Evolutionary conservation across 2,888 invertebrate genomes (phyloP), one percentile per base, ranked within the genome.

Genomic region (Pyralis farinalis): DNA sequence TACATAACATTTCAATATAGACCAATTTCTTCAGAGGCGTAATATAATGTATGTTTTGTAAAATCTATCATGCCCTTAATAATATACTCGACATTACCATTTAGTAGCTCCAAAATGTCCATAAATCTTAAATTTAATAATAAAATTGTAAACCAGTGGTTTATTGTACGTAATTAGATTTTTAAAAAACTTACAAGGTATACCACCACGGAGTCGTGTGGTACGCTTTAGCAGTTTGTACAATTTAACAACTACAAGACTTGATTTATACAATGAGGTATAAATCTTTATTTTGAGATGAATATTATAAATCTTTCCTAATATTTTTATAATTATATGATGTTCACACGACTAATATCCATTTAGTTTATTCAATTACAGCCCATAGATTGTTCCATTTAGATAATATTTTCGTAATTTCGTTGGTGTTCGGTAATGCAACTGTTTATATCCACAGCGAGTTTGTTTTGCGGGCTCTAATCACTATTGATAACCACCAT

Each of bases 1-100:
- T 67, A 73, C 57, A 67, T 72, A 81, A 82, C 81, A 79, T 69
- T 74, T 75, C 56, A 67, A 72, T 75, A 78, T 72, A 75, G 72
- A 79, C 71, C 78, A 72, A 75, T 77, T 75, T 71, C 62, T 69
- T 63, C 68, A 68, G 68, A 72, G 68, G 63, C 60, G 58, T 68
- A 66, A 68, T 65, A 61, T 47, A 46, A 42, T n/a, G 42, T 43
- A 44, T 44, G 42, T 54, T 55, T 51, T 72, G 68, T 73, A 71
- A 71, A 71, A 71, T 71, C 68, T 76, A 80, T 71, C 70, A 75
- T 76, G 76, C 71, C 62, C 67, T 71, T 73, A 77, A 34, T 55
- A 67, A 64, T 72, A 71, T 72, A 70, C 63, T 72, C 64, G 67
- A 74, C 68, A 69, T 65, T 71, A 68, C 53, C 55, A 68, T 69